A percentile compares a stretch with the other conserved stretches of the same genome.
These are phyloP conservation scores for Cosmia trapezina DNA, from an alignment of 2,888 invertebrate genomes.

Conservation along the genomic window DNA sequence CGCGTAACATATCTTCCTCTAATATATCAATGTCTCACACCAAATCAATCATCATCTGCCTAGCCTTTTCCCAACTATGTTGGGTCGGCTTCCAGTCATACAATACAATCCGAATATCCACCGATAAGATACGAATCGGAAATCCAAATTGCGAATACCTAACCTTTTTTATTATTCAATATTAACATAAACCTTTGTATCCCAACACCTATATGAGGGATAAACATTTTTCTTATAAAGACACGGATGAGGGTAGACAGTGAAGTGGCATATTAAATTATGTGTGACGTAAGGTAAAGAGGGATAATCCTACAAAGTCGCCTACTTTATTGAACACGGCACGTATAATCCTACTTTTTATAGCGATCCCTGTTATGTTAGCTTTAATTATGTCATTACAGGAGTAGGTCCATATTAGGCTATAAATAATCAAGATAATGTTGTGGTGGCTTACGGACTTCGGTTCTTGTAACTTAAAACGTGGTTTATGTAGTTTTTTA, in stretches of 20 bases:
- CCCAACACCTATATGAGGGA: constrained; percentile 49
- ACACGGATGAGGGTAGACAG: constrained; percentile 83
- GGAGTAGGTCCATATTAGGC: constrained; percentile 18
- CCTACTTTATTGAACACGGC: constrained; percentile 80
- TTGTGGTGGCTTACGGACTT: constrained; percentile 10
- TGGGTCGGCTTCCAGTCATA: too few species aligned
- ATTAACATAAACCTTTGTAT: constrained; percentile 29
- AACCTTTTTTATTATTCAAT: constrained; percentile 33
- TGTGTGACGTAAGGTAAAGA: constrained; percentile 84
- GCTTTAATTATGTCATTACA: constrained; percentile 49
- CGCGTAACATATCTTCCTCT: too few species aligned
- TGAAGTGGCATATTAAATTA: constrained; percentile 86
- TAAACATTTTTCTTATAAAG: constrained; percentile 68
- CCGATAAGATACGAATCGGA: constrained; percentile 6
- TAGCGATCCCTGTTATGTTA: constrained; percentile 40
- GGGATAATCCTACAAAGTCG: constrained; percentile 86
- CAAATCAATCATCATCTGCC: too few species aligned
- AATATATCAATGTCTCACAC: too few species aligned
- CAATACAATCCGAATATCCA: too few species aligned
- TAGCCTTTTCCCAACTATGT: too few species aligned
- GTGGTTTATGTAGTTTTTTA: background rate
- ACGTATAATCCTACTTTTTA: constrained; percentile 67
- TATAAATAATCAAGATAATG: constrained; percentile 36
- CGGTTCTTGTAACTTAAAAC: constrained; percentile 1
- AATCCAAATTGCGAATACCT: constrained; percentile 18